Percentiles rank a stretch among this genome's conserved stretches.
Conservation (phyloP, 2,113 vertebrate species). For the Gobio gobio region DNA sequence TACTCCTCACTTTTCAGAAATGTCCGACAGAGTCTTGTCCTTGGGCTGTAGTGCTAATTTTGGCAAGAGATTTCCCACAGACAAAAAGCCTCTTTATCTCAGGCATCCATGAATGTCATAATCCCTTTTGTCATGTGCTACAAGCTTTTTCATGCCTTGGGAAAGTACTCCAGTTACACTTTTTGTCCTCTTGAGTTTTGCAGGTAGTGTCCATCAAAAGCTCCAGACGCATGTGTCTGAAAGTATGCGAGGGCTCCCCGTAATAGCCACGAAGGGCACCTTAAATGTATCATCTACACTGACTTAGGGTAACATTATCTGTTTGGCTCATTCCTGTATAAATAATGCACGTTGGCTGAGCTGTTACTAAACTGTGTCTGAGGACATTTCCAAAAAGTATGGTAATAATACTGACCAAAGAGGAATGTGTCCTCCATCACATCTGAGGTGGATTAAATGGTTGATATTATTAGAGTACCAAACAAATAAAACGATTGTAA, state of each 20-base stretch:
- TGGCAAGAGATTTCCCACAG: slow-evolving; percentile 69
- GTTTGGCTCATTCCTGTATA: slow-evolving; percentile 75
- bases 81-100: slow-evolving; percentile 59
- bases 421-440: slow-evolving; percentile 14
- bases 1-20: slow-evolving; percentile 50
- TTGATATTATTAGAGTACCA: not conserved
- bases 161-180: slow-evolving; percentile 38
- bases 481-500: not conserved
- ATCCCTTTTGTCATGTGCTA: slow-evolving; percentile 64
- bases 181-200: slow-evolving; percentile 49
- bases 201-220: slow-evolving; percentile 45
- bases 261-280: slow-evolving; percentile 72
- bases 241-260: slow-evolving; percentile 58
- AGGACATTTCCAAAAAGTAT: slow-evolving; percentile 75
- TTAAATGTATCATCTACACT: slow-evolving; percentile 71
- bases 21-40: slow-evolving; percentile 66
- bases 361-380: slow-evolving; percentile 82
- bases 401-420: slow-evolving; percentile 40
- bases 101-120: slow-evolving; percentile 69
- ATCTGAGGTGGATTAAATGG: slow-evolving; percentile 36
- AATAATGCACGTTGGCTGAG: slow-evolving; percentile 87
- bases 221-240: slow-evolving; percentile 57
- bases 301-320: slow-evolving; percentile 85
- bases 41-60: slow-evolving; percentile 69
- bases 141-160: slow-evolving; percentile 43